Percentiles rank a stretch among this genome's conserved stretches.
These are phyloP conservation scores for Columba livia DNA, from an alignment of 2,113 vertebrate genomes.

Conservation along the genomic window DNA sequence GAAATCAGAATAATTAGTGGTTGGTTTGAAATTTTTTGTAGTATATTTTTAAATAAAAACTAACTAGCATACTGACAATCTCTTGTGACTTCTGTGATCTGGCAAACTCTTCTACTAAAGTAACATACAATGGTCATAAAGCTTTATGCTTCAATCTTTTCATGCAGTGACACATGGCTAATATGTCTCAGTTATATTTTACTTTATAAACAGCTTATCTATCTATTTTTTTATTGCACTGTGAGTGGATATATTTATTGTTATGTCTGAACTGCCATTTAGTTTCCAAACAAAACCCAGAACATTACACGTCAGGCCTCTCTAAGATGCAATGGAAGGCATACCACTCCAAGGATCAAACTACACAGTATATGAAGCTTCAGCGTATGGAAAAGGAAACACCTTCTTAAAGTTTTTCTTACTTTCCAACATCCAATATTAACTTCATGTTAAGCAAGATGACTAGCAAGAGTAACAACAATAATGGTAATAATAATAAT, in stretches of 20 bases:
- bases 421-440: not conserved
- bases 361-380: rapidly evolving
- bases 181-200: not conserved
- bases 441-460: not conserved
- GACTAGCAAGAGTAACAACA: not conserved
- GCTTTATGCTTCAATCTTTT: not conserved
- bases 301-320: not conserved
- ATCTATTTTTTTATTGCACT: not conserved
- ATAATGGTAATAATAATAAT: not conserved
- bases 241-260: not conserved
- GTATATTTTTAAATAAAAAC: not conserved
- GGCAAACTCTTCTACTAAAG: not conserved
- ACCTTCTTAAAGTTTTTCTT: not conserved
- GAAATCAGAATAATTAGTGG: not conserved
- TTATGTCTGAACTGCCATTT: not conserved
- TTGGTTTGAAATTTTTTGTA: not conserved
- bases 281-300: not conserved
- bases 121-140: not conserved
- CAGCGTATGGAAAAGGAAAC: not conserved
- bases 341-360: not conserved
- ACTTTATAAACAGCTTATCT: not conserved
- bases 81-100: not conserved
- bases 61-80: not conserved
- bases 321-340: not conserved
- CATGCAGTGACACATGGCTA: not conserved